Percentiles rank a stretch among this genome's conserved stretches.
Evolutionary conservation across 2,113 vertebrate species (phyloP).

Genomic region (Aplodontia rufa): DNA sequence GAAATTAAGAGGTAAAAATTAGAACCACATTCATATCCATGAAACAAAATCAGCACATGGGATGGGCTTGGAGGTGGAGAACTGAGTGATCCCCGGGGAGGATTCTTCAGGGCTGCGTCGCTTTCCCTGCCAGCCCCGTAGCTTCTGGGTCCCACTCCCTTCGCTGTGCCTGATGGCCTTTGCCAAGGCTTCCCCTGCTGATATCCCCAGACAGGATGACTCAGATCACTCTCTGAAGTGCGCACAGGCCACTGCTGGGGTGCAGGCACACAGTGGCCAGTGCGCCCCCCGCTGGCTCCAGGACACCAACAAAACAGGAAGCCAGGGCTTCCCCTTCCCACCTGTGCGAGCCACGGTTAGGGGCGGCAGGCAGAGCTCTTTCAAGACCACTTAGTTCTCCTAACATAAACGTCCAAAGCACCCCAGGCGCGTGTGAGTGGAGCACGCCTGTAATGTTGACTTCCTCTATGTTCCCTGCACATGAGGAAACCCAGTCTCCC

Average conservation of each 20-base stretch:
- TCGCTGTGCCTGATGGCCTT: not conserved
- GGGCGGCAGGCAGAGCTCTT: too few species aligned
- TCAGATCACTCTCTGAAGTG: not conserved
- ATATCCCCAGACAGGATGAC: not conserved
- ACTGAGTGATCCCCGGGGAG: not conserved
- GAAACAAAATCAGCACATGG: not conserved
- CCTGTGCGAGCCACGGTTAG: too few species aligned
- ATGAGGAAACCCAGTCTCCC: not conserved
- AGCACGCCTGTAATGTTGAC: rapidly evolving
- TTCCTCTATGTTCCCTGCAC: not conserved
- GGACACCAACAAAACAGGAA: too few species aligned
- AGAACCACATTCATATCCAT: not conserved
- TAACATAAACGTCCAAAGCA: not conserved
- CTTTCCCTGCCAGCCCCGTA: not conserved
- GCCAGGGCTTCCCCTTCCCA: too few species aligned
- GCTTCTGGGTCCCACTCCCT: not conserved
- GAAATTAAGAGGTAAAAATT: not conserved
- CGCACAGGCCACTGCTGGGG: too few species aligned
- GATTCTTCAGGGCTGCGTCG: too few species aligned
- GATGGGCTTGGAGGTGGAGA: not conserved
- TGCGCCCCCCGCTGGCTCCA: too few species aligned
- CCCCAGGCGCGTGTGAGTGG: not conserved
- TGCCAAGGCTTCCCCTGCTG: not conserved
- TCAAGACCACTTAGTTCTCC: not conserved
- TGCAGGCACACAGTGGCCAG: too few species aligned